Conservation (phyloP, 2,113 vertebrate genomes). For the Tetraodon nigroviridis region DNA sequence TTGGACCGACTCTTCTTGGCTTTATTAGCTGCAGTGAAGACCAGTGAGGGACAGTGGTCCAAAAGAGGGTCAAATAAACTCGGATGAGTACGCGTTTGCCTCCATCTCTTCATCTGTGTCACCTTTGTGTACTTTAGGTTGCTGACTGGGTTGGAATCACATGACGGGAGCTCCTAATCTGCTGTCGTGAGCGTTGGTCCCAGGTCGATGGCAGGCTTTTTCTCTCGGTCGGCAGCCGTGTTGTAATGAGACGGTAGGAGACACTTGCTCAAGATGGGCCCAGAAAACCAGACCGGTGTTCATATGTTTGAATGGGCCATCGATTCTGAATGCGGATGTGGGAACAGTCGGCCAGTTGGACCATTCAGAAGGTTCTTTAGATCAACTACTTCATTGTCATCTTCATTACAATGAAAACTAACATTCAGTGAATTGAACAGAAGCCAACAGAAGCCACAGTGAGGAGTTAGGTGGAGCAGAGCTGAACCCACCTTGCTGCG, state of each 20-base stretch:
- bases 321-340: neutral
- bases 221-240: constrained; percentile 21
- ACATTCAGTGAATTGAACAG: no score
- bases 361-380: no score
- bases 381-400: no score
- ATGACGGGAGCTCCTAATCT: constrained; percentile 41
- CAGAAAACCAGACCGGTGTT: constrained; percentile 20
- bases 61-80: constrained; percentile 21
- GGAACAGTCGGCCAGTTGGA: neutral
- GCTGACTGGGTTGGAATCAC: constrained; percentile 26
- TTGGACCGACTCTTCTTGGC: constrained; percentile 33
- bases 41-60: constrained; percentile 32
- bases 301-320: constrained; percentile 45
- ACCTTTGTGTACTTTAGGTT: constrained; percentile 35
- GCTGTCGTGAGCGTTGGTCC: constrained; percentile 42
- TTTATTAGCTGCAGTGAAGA: constrained; percentile 42
- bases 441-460: neutral
- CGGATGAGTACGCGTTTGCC: constrained; percentile 28
- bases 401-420: no score
- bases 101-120: constrained; percentile 23
- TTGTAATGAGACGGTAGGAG: constrained; percentile 31
- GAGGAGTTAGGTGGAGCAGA: constrained; percentile 7
- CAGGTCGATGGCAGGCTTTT: constrained; percentile 22
- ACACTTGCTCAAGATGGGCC: constrained; percentile 19
- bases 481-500: constrained; percentile 22